phyloP scores from a whole-genome alignment of 2,888 invertebrate genomes.

The Eilema depressum region DNA sequence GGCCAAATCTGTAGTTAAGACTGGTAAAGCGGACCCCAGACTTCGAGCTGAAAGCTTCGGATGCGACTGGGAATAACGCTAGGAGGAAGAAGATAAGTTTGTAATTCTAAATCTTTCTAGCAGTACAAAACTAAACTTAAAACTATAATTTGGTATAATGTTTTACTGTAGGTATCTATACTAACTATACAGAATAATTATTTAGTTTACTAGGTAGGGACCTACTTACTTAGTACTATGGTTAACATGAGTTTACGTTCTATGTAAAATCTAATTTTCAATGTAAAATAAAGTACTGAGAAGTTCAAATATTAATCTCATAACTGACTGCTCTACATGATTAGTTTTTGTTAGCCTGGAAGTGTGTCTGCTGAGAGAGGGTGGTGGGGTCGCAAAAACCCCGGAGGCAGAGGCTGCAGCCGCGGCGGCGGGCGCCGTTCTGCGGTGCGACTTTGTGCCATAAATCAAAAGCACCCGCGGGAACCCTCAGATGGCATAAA shows the following conservation, averaged over 20 bases:
- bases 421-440: constrained; percentile 59
- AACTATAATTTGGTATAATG: background rate
- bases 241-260: too few relatives aligned
- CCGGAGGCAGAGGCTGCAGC: constrained; percentile 68
- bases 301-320: constrained; percentile 46
- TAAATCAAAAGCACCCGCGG: constrained; percentile 83
- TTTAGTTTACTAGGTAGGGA: too few relatives aligned
- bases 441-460: constrained; percentile 76
- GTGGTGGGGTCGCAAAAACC: constrained; percentile 73
- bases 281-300: constrained; percentile 17
- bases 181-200: too few relatives aligned
- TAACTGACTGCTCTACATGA: constrained; percentile 51
- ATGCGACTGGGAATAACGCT: too few relatives aligned
- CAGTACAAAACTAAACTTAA: too few relatives aligned
- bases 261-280: background rate
- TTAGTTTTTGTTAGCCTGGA: constrained; percentile 60
- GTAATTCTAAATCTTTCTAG: too few relatives aligned
- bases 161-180: background rate
- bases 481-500: constrained; percentile 70
- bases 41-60: too few relatives aligned
- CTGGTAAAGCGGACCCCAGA: too few relatives aligned
- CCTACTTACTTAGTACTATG: too few relatives aligned
- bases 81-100: too few relatives aligned
- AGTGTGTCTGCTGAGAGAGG: constrained; percentile 66
- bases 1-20: too few relatives aligned